phyloP scores from a whole-genome alignment of 2,797 vertebrate genomes.

The Zalophus californianus region DNA sequence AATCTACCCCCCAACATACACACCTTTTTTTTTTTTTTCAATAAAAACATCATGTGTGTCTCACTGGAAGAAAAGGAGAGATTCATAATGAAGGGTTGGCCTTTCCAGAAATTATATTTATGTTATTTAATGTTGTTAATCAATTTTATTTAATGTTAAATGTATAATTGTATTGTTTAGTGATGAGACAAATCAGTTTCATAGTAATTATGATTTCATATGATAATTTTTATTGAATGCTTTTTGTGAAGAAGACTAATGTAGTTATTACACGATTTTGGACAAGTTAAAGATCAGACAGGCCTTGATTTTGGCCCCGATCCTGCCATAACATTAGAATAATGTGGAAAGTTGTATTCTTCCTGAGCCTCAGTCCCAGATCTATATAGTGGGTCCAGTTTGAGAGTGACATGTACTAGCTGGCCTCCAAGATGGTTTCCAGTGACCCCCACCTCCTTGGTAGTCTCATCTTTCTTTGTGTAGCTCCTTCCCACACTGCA shows the following conservation, averaged over 20 bases:
- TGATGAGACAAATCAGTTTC: neutral
- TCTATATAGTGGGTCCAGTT: neutral
- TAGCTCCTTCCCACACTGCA: neutral
- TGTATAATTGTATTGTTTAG: neutral
- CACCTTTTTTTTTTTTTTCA: neutral
- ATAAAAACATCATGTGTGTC: neutral
- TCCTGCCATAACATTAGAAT: neutral
- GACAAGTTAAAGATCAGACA: neutral
- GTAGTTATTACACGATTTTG: neutral
- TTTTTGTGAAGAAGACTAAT: neutral
- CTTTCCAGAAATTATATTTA: conserved; percentile 27
- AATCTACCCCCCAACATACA: neutral
- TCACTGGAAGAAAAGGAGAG: conserved; percentile 30
- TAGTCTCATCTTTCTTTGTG: neutral
- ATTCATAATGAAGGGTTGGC: neutral
- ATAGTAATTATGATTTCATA: neutral
- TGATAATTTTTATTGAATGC: neutral
- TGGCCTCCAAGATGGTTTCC: neutral
- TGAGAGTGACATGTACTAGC: neutral
- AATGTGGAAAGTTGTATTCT: neutral
- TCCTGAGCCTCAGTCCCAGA: conserved; percentile 4
- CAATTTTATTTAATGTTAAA: neutral
- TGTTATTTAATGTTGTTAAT: conserved; percentile 45
- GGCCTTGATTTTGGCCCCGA: neutral
- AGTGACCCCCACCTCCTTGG: neutral